Conservation (phyloP, 2,797 vertebrate genomes). For the Chaunax sp. region DNA sequence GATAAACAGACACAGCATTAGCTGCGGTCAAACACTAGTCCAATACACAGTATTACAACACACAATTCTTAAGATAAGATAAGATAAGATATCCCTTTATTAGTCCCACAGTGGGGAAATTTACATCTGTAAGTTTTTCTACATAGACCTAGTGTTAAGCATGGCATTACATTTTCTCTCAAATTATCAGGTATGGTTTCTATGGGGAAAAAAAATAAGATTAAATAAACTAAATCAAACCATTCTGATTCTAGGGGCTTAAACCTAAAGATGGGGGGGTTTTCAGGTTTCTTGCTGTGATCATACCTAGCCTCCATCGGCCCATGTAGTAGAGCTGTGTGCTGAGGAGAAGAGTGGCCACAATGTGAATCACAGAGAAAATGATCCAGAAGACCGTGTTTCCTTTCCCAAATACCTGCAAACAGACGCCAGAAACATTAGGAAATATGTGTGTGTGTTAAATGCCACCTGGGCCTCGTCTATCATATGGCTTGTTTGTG, state of each 20-base stretch:
- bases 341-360: conserved; percentile 94
- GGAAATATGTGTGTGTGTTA: not conserved
- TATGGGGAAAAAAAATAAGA: not conserved
- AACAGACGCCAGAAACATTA: not conserved
- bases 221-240: not conserved
- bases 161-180: not conserved
- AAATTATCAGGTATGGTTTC: not conserved
- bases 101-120: too few relatives aligned
- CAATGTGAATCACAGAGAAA: conserved; percentile 95
- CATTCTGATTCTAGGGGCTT: not conserved
- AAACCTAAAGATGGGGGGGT: not conserved
- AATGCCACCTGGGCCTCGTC: not conserved
- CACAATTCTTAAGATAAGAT: too few relatives aligned
- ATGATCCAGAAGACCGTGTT: conserved; percentile 93
- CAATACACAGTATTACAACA: too few relatives aligned
- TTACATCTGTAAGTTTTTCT: too few relatives aligned
- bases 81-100: too few relatives aligned
- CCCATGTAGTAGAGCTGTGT: conserved; percentile 99
- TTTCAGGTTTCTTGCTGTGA: not conserved
- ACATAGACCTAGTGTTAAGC: not conserved
- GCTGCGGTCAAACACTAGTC: conserved; percentile 1
- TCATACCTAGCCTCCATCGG: conserved; percentile 89
- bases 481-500: not conserved
- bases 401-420: conserved; percentile 93
- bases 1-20: conserved; percentile 15